A percentile compares a stretch with the other conserved stretches of the same genome.
These are phyloP conservation scores for Coendou prehensilis DNA, from an alignment of 2,797 vertebrate genomes.

Conservation along the genomic window DNA sequence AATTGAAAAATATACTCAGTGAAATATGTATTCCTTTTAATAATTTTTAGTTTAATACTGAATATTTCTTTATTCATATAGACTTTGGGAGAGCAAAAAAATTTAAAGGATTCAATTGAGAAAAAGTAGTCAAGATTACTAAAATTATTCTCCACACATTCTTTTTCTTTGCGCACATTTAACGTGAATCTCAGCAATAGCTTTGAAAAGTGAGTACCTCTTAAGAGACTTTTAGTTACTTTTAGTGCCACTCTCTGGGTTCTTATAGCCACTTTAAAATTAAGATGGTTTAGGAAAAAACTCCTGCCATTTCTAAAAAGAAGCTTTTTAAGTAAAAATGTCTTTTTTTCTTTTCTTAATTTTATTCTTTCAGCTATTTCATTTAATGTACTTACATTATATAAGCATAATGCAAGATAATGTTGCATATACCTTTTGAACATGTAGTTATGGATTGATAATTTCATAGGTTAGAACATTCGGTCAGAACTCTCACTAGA, in stretches of 20 bases:
- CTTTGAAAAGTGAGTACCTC: constrained; percentile 69
- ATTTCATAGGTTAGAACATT: constrained; percentile 82
- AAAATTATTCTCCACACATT: constrained; percentile 61
- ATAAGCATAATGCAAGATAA: constrained; percentile 79
- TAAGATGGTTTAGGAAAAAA: constrained; percentile 69
- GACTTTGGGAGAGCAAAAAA: constrained; percentile 46
- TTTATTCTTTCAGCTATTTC: constrained; percentile 78
- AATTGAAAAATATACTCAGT: background rate
- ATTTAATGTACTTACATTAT: constrained; percentile 78
- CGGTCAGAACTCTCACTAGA: constrained; percentile 79
- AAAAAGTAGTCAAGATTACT: constrained; percentile 44
- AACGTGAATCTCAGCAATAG: constrained; percentile 64
- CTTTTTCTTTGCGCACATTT: constrained; percentile 71
- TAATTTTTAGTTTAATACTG: constrained; percentile 58
- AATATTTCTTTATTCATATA: constrained; percentile 51
- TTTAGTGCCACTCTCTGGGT: constrained; percentile 68
- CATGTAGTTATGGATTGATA: constrained; percentile 77
- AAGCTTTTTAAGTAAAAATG: constrained; percentile 79
- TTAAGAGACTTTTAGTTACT: constrained; percentile 77
- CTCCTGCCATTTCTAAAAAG: constrained; percentile 71
- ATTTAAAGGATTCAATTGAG: constrained; percentile 1
- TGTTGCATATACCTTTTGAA: constrained; percentile 72
- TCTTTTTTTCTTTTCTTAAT: constrained; percentile 79
- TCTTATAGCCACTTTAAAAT: constrained; percentile 77
- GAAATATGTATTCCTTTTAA: constrained; percentile 12